Conservation (phyloP, 2,797 vertebrate species). For the Eidolon dupreanum region DNA sequence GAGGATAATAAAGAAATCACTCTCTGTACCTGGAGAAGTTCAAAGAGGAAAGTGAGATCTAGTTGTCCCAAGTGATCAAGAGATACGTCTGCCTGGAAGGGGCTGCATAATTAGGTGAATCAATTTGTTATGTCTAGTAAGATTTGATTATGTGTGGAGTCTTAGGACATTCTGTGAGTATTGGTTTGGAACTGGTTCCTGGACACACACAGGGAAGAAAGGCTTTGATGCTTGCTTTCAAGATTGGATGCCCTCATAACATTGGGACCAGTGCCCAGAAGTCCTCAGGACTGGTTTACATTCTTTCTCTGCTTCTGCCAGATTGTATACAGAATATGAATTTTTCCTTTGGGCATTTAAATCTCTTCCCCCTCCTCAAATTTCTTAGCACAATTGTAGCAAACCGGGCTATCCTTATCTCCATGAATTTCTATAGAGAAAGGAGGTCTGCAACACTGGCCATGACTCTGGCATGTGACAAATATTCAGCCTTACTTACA, state of each 20-base stretch:
- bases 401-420: not conserved
- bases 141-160: not conserved
- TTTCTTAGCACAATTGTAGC: not conserved
- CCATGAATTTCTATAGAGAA: not conserved
- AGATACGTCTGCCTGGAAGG: not conserved
- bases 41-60: not conserved
- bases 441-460: not conserved
- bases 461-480: not conserved
- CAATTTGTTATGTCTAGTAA: not conserved
- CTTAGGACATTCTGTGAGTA: constrained; percentile 37
- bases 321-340: not conserved
- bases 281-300: not conserved
- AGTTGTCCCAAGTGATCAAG: constrained; percentile 26
- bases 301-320: not conserved
- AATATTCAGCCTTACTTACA: not conserved
- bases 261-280: not conserved
- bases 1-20: not conserved
- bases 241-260: not conserved
- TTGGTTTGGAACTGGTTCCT: not conserved
- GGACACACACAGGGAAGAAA: not conserved
- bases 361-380: not conserved
- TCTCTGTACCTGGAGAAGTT: not conserved
- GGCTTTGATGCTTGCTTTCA: not conserved
- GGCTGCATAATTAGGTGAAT: constrained; percentile 15
- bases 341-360: not conserved